Evolutionary conservation across 2,888 invertebrate genomes (phyloP).

Genomic region (Pachycephus smyrnensis): DNA sequence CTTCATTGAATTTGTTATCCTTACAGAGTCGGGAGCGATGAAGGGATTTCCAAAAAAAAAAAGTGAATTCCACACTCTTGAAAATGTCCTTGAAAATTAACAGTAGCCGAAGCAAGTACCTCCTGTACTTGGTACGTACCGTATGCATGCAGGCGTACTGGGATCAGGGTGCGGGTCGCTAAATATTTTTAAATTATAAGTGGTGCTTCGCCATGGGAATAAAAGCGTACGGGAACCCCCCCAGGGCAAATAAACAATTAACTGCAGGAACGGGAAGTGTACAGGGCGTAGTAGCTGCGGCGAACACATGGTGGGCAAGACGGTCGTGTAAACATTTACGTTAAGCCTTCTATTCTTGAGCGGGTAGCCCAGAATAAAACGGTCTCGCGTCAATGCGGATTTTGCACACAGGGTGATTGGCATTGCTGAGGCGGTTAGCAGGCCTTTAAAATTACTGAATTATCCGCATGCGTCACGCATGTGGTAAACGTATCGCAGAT

Average conservation of each 20-base stretch:
- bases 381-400: background rate
- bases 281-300: slow-evolving; percentile 4
- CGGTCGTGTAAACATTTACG: slow-evolving; percentile 48
- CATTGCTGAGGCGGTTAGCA: background rate
- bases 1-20: background rate
- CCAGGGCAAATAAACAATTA: slow-evolving; percentile 27
- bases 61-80: background rate
- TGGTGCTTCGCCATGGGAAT: slow-evolving; percentile 11
- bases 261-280: slow-evolving; percentile 9
- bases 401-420: background rate
- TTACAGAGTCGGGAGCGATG: background rate
- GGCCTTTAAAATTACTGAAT: background rate
- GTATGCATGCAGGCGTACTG: background rate
- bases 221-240: slow-evolving; percentile 17
- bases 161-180: background rate
- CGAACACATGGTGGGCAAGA: slow-evolving; percentile 24
- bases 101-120: background rate
- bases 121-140: background rate
- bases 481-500: background rate
- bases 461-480: background rate
- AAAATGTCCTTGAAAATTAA: background rate
- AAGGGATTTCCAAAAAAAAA: background rate
- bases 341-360: slow-evolving; percentile 36
- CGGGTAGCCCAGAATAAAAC: slow-evolving; percentile 21
- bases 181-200: slow-evolving; percentile 21